These are phyloP conservation scores for Agonopterix alstromeriana DNA, from an alignment of 2,888 invertebrate genomes.

Conservation along the genomic window DNA sequence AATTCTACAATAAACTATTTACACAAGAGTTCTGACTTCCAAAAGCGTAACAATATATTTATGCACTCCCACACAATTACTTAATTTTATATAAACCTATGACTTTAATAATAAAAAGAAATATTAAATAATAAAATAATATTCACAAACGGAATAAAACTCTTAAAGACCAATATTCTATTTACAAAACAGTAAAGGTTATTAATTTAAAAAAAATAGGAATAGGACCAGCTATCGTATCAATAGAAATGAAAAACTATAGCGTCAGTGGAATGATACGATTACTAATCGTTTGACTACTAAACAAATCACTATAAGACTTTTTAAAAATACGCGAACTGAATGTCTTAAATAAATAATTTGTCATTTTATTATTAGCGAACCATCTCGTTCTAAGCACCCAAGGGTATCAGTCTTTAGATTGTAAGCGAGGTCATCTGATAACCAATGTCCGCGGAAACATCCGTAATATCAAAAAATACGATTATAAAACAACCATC, in stretches of 20 bases:
- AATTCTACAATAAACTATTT: too few species aligned
- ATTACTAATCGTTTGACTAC: conserved; percentile 8
- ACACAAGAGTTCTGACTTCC: too few species aligned
- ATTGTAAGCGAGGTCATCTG: conserved; percentile 20
- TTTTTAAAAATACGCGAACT: conserved; percentile 5
- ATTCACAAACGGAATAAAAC: conserved; percentile 6
- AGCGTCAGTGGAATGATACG: conserved; percentile 12
- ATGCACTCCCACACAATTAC: too few species aligned
- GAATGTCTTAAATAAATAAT: conserved; percentile 15
- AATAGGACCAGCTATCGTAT: conserved; percentile 3
- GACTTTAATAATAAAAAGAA: not conserved
- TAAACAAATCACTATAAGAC: conserved; percentile 7
- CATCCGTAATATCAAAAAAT: not conserved
- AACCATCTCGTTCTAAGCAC: conserved; percentile 31
- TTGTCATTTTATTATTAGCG: conserved; percentile 11
- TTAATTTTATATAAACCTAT: not conserved
- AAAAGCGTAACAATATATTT: too few species aligned
- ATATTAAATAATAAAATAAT: conserved; percentile 1
- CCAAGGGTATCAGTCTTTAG: conserved; percentile 48
- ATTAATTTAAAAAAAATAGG: too few species aligned
- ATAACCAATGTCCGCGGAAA: conserved; percentile 5
- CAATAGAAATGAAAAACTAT: conserved; percentile 1
- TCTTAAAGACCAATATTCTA: conserved; percentile 3
- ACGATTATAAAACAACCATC: not conserved
- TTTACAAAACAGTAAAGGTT: conserved; percentile 1